Evolutionary conservation across 1,140 invertebrate genomes (phyloP), one percentile per base, ranked within the genome.

Genomic region (Nephotettix cincticeps): DNA sequence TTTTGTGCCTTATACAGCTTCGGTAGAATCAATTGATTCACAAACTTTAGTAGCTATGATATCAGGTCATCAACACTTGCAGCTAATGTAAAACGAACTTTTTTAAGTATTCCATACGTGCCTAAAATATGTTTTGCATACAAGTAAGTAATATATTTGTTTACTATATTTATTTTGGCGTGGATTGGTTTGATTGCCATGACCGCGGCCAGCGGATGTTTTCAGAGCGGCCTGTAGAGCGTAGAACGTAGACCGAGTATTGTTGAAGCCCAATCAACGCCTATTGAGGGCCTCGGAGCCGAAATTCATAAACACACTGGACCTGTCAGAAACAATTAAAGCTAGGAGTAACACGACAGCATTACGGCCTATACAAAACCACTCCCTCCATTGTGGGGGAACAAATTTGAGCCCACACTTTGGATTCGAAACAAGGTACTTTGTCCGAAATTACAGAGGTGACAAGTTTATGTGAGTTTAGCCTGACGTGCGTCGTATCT

Each of bases 401-500:
- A 61, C 56, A 61, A 61, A 61, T 61, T 61, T 29, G 56, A 25
- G 56, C 56, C 56, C 56, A 61, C 56, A 61, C 56, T 61, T 61
- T 29, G 56, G 56, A 61, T 27, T 61, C 56, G 27, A 61, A 61
- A 61, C 56, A 61, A 61, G 56, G 56, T 61, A 61, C 56, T 61
- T 61, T 61, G 56, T 61, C 56, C 56, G 56, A 61, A 61, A 61
- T 61, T 61, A 61, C 56, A 28, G 23, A 21, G 9, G 2, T 61
- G 56, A 61, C 56, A 61, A 61, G 56, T 61, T 61, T 61, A 61
- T 27, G 56, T 61, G 56, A 61, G 56, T 61, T 61, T 61, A 27
- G 14, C 56, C n/a, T 2, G 14, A 51, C 14, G 19, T 40, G 47
- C 21, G 6, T 23, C 21, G 56, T 61, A 61, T 61, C 28, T 61